Conservation (phyloP, 2,888 invertebrate genomes). For the Altica lythri region DNA sequence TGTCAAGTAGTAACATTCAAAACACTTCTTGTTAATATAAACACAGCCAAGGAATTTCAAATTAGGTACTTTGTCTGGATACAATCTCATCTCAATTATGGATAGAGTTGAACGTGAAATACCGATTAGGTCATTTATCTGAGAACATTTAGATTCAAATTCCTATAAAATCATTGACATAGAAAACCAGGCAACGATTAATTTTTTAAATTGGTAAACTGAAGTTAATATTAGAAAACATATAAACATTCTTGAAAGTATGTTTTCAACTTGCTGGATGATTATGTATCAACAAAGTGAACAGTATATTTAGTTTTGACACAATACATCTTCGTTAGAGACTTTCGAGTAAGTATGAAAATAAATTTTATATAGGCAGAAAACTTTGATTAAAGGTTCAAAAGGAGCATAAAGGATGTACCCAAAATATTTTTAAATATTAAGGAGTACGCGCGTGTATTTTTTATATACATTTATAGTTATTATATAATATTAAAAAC, state of each 20-base stretch:
- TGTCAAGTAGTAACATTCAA: background rate
- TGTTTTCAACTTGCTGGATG: constrained; percentile 19
- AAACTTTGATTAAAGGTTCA: no score
- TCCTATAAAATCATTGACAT: constrained; percentile 26
- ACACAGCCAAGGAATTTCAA: constrained; percentile 4
- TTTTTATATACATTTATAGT: no score
- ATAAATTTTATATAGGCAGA: no score
- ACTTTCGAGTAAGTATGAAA: background rate
- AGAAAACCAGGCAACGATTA: constrained; percentile 14
- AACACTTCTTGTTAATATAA: constrained; percentile 16
- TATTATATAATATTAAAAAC: no score
- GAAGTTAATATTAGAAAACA: constrained; percentile 30
- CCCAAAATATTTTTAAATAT: no score
- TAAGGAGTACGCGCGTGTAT: no score
- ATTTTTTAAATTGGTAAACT: no score
- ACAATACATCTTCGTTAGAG: background rate
- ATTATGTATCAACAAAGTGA: constrained; percentile 10
- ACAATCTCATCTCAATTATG: constrained; percentile 12
- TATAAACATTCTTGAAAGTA: constrained; percentile 30
- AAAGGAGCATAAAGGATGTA: no score
- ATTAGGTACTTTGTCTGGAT: constrained; percentile 5
- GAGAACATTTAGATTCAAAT: constrained; percentile 20
- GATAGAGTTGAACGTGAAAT: constrained; percentile 14
- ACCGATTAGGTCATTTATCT: constrained; percentile 25
- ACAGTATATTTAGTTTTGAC: background rate